Percentiles rank a stretch among this genome's conserved stretches.
Evolutionary conservation across 2,113 vertebrate species (phyloP).

Genomic region (Spea multiplicata): DNA sequence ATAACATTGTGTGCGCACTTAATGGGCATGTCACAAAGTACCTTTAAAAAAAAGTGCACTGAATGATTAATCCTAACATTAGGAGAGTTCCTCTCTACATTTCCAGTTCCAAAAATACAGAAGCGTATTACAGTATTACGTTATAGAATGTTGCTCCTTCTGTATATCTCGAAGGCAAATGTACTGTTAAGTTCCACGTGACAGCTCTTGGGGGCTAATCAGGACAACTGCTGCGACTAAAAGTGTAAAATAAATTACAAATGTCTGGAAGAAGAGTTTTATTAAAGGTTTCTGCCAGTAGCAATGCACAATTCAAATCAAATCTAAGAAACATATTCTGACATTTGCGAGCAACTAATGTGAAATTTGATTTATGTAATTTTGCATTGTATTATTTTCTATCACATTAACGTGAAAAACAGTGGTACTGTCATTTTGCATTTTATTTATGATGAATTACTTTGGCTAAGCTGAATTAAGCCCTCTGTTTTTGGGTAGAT

Average conservation of each 20-base stretch:
- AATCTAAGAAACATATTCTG: slow-evolving; percentile 38
- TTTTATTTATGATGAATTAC: slow-evolving; percentile 4
- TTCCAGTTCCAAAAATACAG: too few species aligned
- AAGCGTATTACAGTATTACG: not conserved
- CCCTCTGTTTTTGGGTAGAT: not conserved
- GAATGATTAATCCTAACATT: too few species aligned
- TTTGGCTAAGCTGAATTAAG: slow-evolving; percentile 9
- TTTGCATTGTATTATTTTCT: slow-evolving; percentile 11
- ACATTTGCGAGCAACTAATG: slow-evolving; percentile 24
- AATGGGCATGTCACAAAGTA: too few species aligned
- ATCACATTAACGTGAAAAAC: slow-evolving; percentile 1
- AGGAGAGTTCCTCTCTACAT: too few species aligned
- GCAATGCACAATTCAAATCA: slow-evolving; percentile 27
- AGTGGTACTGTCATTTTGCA: slow-evolving; percentile 1
- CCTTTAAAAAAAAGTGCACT: too few species aligned
- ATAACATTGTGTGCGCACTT: too few species aligned
- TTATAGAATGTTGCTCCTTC: slow-evolving; percentile 12
- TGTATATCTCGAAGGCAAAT: slow-evolving; percentile 44
- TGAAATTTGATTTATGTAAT: slow-evolving; percentile 25
- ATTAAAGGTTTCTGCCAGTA: slow-evolving; percentile 46
- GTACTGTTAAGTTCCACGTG: slow-evolving; percentile 14
- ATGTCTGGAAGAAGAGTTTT: slow-evolving; percentile 48
- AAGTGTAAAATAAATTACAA: slow-evolving; percentile 51
- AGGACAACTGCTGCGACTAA: slow-evolving; percentile 47
- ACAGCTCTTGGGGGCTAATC: slow-evolving; percentile 51